Conservation (phyloP, 2,797 vertebrate species). For the Molossus molossus region DNA sequence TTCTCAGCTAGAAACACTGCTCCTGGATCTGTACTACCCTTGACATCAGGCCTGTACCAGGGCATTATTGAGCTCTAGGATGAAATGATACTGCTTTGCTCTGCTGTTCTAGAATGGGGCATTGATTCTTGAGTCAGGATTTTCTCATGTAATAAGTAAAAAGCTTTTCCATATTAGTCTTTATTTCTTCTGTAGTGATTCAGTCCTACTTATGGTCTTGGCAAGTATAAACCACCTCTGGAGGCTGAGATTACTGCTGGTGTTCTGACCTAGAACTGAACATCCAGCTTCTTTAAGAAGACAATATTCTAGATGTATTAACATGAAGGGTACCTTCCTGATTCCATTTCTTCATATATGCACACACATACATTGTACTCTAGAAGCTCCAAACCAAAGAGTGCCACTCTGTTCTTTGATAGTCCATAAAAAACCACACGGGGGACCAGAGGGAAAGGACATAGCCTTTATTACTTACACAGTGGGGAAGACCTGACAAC, state of each 20-base stretch:
- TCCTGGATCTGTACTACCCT: not conserved
- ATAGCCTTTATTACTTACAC: too few relatives aligned
- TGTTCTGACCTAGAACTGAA: not conserved
- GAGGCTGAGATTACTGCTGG: not conserved
- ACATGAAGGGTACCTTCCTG: not conserved
- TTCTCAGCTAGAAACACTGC: not conserved
- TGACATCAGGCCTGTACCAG: not conserved
- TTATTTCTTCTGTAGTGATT: not conserved
- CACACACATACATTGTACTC: too few relatives aligned
- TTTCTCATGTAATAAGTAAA: not conserved
- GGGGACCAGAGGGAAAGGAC: too few relatives aligned
- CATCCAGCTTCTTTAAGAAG: not conserved
- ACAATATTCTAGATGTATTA: not conserved
- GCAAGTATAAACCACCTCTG: not conserved
- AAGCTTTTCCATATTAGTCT: not conserved
- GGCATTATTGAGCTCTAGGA: not conserved
- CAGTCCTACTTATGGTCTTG: not conserved
- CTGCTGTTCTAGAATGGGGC: not conserved
- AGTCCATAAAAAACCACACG: too few relatives aligned
- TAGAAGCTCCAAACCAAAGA: too few relatives aligned
- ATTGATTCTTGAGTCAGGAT: not conserved
- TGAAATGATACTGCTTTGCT: not conserved
- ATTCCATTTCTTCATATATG: not conserved
- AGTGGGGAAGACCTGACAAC: too few relatives aligned
- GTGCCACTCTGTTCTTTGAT: too few relatives aligned